A percentile compares a stretch with the other conserved stretches of the same genome.
phyloP scores from a whole-genome alignment of 2,888 invertebrate species.

The Acanthopleura granulata region DNA sequence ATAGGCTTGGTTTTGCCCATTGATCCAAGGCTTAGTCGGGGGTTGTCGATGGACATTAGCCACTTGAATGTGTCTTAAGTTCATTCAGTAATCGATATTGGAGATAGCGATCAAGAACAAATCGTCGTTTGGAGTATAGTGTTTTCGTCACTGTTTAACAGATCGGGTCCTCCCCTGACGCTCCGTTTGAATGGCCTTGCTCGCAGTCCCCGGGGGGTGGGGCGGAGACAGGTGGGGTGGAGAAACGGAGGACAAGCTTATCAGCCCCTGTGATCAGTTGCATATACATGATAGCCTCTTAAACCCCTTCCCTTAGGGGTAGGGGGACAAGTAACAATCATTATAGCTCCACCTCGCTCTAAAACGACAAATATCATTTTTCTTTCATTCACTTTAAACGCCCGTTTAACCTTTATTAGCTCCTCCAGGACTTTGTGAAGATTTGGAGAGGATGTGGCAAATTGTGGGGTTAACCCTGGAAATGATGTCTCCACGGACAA shows the following conservation, averaged over 20 bases:
- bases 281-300: constrained; percentile 4
- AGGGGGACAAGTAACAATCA: neutral
- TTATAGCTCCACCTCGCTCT: neutral
- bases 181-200: neutral
- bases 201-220: neutral
- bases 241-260: neutral
- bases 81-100: too few species aligned
- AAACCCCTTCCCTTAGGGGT: too few species aligned
- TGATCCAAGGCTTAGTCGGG: too few species aligned
- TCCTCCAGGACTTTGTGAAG: neutral
- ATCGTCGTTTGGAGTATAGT: neutral
- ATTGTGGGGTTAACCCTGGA: neutral
- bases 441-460: constrained; percentile 1
- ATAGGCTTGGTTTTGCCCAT: too few species aligned
- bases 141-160: neutral
- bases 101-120: too few species aligned
- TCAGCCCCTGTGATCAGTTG: neutral
- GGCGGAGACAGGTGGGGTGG: constrained; percentile 2
- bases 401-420: constrained; percentile 16
- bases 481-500: constrained; percentile 4
- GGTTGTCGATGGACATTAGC: too few species aligned
- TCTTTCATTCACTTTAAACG: constrained; percentile 16
- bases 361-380: constrained; percentile 19
- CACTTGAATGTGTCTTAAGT: too few species aligned
- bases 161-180: neutral